These are phyloP conservation scores for Lithophane ornitopus DNA, from an alignment of 2,888 invertebrate species.

Conservation along the genomic window DNA sequence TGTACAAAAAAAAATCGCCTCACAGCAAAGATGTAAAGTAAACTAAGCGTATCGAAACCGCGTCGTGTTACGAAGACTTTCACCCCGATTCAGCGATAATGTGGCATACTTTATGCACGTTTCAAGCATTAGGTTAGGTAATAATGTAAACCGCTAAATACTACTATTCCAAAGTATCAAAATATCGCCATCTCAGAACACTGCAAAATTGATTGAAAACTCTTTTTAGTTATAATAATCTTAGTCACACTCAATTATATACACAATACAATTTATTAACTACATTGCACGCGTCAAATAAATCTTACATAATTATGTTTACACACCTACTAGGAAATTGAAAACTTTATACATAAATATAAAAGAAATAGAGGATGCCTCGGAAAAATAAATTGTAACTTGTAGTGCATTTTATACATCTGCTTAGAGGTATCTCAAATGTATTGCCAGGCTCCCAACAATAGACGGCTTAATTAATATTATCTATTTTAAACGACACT, in stretches of 20 bases:
- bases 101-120: neutral
- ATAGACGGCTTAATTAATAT: neutral
- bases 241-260: slow-evolving; percentile 61
- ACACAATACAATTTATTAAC: slow-evolving; percentile 69
- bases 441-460: neutral
- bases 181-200: slow-evolving; percentile 54
- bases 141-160: neutral
- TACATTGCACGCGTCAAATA: slow-evolving; percentile 86
- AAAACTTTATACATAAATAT: slow-evolving; percentile 50
- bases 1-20: no score
- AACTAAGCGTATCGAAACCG: neutral
- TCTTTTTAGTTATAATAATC: slow-evolving; percentile 46
- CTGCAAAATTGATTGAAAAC: slow-evolving; percentile 45
- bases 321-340: slow-evolving; percentile 62
- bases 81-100: neutral
- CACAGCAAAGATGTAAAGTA: neutral
- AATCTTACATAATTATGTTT: slow-evolving; percentile 55
- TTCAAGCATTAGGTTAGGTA: neutral
- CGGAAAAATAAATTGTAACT: slow-evolving; percentile 40
- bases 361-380: slow-evolving; percentile 58
- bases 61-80: neutral
- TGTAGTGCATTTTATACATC: slow-evolving; percentile 23
- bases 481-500: slow-evolving; percentile 22
- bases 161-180: slow-evolving; percentile 2
- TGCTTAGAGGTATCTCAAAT: neutral